A percentile compares a stretch with the other conserved stretches of the same genome.
Conservation (phyloP, 2,888 invertebrate genomes). For the Theretra japonica region DNA sequence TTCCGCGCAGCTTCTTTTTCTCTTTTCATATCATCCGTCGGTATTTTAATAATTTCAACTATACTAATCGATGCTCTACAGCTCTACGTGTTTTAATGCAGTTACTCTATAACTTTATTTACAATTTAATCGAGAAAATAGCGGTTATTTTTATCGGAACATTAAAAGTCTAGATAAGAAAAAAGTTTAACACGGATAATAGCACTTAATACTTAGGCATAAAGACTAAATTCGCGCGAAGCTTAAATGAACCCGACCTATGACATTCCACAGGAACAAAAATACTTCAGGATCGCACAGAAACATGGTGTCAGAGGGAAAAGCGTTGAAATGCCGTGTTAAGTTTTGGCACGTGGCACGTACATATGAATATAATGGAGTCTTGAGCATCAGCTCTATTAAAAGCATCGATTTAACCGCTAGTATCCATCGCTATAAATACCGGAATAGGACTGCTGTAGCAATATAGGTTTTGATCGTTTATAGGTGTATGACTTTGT, state of each 20-base stretch:
- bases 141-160: not conserved
- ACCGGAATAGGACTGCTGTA: slow-evolving; percentile 1
- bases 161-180: not conserved
- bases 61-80: not conserved
- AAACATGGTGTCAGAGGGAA: slow-evolving; percentile 37
- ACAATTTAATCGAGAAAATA: not conserved
- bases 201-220: not conserved
- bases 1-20: not conserved
- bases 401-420: slow-evolving; percentile 78
- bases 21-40: not conserved
- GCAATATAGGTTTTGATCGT: not conserved
- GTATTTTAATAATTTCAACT: not conserved
- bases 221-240: not conserved
- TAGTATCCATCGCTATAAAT: slow-evolving; percentile 43
- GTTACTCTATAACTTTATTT: not conserved
- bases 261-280: slow-evolving; percentile 48
- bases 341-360: slow-evolving; percentile 63
- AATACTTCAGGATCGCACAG: slow-evolving; percentile 43
- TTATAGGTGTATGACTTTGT: not conserved
- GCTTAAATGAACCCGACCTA: slow-evolving; percentile 40
- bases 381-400: slow-evolving; percentile 76
- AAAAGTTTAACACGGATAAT: not conserved
- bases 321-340: slow-evolving; percentile 60
- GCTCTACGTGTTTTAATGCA: not conserved
- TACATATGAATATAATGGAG: slow-evolving; percentile 70